Base-by-base conservation (phyloP, 2,113 vertebrate species). In the Ginglymostoma cirratum region DNA sequence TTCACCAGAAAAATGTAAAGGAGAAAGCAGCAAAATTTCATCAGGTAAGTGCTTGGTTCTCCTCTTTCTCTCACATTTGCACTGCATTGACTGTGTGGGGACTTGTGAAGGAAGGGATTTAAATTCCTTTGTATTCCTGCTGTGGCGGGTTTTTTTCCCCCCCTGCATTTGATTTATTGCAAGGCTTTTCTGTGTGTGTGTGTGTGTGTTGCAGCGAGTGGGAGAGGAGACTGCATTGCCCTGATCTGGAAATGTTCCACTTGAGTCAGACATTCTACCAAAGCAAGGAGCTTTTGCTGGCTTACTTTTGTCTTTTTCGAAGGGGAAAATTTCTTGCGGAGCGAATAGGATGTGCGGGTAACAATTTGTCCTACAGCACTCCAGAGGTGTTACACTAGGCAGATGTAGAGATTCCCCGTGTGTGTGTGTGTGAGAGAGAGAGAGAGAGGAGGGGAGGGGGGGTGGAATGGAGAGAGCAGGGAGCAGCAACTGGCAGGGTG, bases 1-100 rank as follows among this genome's bases (percentile, higher is more conserved):
- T 95, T 72, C 94, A 95, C 94, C 94, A 72, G 94, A 67, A 95
- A 95, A 95, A 95, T 95, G 94, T 95, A 95, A 95, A 95, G 69
- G 42, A 48, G 65, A 72, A 67, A 72, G 93, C 93, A 95, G 21
- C 21, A 95, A 48, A 38, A 95, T 95, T 72, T 76, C 0, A 30
- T 45, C 69, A 95, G 94, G 94, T 95, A 76, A 76, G 15, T 95
- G 93, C 38, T 30, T 45, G 38, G 14, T 72, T 34, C 42, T 52
- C 55, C 23, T 72, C 69, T 48, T 70, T 72, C 67, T 72, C 48
- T 48, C 45, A 5, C 69, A 30, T 72, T 48, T 95, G 19, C 93
- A 45, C 17, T 70, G 87, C 52, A 65, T 42, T 94, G 38, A 42
- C 69, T 65, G 55, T 92, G 61, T 38, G 55, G 34, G 61, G 89